Base-by-base conservation (phyloP, 2,797 vertebrate species). In the Kryptopterus vitreolus region DNA sequence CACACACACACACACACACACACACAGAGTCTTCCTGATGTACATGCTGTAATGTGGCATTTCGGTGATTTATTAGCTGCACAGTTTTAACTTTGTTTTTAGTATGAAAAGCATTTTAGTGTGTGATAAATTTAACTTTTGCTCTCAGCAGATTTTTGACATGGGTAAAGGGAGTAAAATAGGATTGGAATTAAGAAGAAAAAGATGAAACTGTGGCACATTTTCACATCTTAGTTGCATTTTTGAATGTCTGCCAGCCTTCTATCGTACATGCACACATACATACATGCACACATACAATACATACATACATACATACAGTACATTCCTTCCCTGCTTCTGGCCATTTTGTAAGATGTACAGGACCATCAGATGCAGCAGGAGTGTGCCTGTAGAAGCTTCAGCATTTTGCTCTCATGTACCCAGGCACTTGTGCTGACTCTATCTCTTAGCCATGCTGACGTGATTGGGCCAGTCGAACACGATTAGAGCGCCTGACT, bases 371-470 rank as follows among this genome's bases (percentile, higher is more conserved):
- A 77, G 66, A 75, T 57, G 86, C 87, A 88, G 86, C 86, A 86
- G 87, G 81, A 66, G 79, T 83, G 72, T 52, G 78, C 29, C 35
- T 58, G 74, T 80, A 61, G 74, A 80, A 50, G 48, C 57, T 52
- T 72, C 53, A 68, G 69, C 71, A 63, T 80, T 80, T 82, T 89
- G 88, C 88, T 22, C 89, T 92, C 89, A 90, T 93, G 82, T 86
- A 90, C 90, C 88, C 89, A 91, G 90, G 91, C 91, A 92, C 90
- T 92, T 93, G 90, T 92, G 91, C 92, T 93, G 91, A 90, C 89
- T 91, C 88, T 89, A 90, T 92, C 89, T 90, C 92, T 92, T 88
- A 91, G 89, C 90, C 89, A 87, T 92, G 92, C 91, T 93, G 93
- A 94, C 90, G 89, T 90, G 88, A 92, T 90, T 89, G 88, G 89